Conservation (phyloP, 2,113 vertebrate species). For the Tragulus kanchil region DNA sequence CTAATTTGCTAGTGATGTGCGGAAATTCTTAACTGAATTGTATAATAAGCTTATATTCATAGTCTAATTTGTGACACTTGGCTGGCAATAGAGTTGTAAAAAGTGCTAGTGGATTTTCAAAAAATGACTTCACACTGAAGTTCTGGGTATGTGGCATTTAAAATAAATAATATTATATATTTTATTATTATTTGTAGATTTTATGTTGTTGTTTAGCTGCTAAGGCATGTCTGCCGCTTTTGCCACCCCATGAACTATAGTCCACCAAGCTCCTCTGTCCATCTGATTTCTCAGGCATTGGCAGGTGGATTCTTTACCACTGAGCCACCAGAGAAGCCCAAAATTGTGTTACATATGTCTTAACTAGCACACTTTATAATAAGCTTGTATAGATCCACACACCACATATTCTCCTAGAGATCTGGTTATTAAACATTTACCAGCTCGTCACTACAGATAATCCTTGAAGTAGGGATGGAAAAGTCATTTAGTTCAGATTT, state of each 20-base stretch:
- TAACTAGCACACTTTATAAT: conserved; percentile 31
- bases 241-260: background rate
- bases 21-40: background rate
- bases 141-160: conserved; percentile 12
- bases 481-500: conserved; percentile 39
- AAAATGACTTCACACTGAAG: background rate
- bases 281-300: background rate
- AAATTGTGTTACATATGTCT: background rate
- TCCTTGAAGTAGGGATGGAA: background rate
- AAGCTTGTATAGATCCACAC: background rate
- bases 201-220: background rate
- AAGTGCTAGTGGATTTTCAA: conserved; percentile 9
- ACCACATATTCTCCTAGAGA: background rate
- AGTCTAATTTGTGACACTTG: background rate
- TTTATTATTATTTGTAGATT: conserved; percentile 44
- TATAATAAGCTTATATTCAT: background rate
- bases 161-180: background rate
- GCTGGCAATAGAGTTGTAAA: conserved; percentile 38
- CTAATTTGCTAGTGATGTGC: background rate
- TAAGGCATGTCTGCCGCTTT: background rate
- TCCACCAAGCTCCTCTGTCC: background rate
- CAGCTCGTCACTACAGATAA: background rate
- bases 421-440: background rate
- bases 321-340: background rate
- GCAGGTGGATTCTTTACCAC: background rate